Conservation (phyloP, 2,888 invertebrate genomes). For the Herminia tarsipennalis region DNA sequence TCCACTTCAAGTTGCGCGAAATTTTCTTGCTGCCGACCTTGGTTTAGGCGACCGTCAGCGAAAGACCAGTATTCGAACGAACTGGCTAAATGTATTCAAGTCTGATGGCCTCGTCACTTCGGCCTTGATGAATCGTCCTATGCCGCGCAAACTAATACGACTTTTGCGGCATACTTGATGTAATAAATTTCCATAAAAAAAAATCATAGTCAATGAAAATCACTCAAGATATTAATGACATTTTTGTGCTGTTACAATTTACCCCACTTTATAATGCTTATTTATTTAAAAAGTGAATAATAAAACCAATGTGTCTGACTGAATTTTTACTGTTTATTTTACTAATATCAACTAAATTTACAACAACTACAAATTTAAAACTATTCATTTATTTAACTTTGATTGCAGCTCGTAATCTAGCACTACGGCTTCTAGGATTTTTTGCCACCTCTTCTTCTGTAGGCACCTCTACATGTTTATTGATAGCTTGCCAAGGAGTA, state of each 20-base stretch:
- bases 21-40: conserved; percentile 6
- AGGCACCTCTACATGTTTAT: conserved; percentile 93
- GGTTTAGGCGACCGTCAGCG: conserved; percentile 7
- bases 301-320: neutral
- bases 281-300: conserved; percentile 1
- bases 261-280: too few relatives aligned
- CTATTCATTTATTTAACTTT: conserved; percentile 87
- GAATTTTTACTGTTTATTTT: conserved; percentile 4
- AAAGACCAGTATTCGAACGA: neutral
- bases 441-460: conserved; percentile 88
- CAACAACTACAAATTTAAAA: conserved; percentile 25
- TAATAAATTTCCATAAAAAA: too few relatives aligned
- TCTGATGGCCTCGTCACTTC: conserved; percentile 15
- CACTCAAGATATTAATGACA: neutral
- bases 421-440: conserved; percentile 96
- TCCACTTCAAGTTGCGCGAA: conserved; percentile 11
- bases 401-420: conserved; percentile 93
- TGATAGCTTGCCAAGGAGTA: conserved; percentile 91
- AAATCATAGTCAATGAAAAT: neutral
- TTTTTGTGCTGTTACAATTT: neutral
- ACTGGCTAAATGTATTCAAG: conserved; percentile 5
- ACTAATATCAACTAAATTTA: conserved; percentile 27
- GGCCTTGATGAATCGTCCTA: conserved; percentile 17
- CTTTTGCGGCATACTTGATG: conserved; percentile 2
- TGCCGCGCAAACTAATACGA: conserved; percentile 3